Evolutionary conservation across 2,888 invertebrate genomes (phyloP).

Genomic region (Ecdyonurus torrentis): DNA sequence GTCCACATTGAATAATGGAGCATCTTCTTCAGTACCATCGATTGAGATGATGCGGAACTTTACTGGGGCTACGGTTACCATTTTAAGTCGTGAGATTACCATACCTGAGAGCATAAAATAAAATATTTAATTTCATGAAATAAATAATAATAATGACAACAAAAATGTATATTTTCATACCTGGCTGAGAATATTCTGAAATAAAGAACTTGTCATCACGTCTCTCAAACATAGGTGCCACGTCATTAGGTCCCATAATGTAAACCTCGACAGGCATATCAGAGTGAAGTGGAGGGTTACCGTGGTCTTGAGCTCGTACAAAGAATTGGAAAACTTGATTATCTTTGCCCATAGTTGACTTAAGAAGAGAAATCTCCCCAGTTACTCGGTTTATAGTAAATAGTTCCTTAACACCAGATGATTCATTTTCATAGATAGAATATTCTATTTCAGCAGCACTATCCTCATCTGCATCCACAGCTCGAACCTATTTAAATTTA

Average conservation of each 20-base stretch:
- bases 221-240: conserved; percentile 56
- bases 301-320: conserved; percentile 72
- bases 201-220: conserved; percentile 62
- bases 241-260: conserved; percentile 51
- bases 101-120: conserved; percentile 33
- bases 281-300: conserved; percentile 48
- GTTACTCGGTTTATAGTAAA: conserved; percentile 58
- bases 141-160: neutral
- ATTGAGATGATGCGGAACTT: conserved; percentile 38
- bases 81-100: conserved; percentile 47
- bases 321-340: conserved; percentile 74
- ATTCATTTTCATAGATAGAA: conserved; percentile 53
- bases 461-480: conserved; percentile 64
- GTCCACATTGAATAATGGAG: conserved; percentile 52
- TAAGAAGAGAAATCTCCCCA: conserved; percentile 52
- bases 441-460: conserved; percentile 54
- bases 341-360: conserved; percentile 38
- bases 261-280: conserved; percentile 69
- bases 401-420: conserved; percentile 42
- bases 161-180: too few relatives aligned
- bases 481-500: conserved; percentile 34
- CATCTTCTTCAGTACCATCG: conserved; percentile 32
- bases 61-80: conserved; percentile 42
- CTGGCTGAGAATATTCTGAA: conserved; percentile 54
- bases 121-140: too few relatives aligned